Percentiles rank a stretch among this genome's conserved stretches.
Evolutionary conservation across 2,797 vertebrate species (phyloP).

Genomic region (Clamator glandarius): DNA sequence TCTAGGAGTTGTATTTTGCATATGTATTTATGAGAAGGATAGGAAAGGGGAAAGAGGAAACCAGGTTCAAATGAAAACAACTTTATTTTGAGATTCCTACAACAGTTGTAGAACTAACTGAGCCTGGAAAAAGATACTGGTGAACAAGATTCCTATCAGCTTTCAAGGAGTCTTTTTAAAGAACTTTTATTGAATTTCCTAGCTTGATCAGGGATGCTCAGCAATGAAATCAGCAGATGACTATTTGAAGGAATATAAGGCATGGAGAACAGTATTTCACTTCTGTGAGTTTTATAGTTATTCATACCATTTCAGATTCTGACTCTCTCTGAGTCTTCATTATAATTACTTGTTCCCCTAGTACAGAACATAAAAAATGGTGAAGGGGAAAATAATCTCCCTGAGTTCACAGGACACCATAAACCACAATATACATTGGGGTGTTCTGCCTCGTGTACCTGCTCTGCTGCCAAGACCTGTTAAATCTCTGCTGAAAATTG

Average conservation of each 20-base stretch:
- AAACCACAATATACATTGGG: neutral
- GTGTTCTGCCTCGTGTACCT: neutral
- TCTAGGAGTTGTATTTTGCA: neutral
- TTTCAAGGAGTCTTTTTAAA: neutral
- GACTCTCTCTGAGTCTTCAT: neutral
- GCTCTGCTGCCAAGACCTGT: neutral
- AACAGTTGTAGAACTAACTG: neutral
- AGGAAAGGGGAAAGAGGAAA: neutral
- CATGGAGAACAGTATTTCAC: neutral
- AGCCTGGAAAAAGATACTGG: neutral
- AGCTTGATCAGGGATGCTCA: neutral
- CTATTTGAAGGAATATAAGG: neutral
- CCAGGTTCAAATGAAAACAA: neutral
- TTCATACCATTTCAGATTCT: neutral
- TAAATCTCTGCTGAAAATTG: neutral
- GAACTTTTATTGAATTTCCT: neutral
- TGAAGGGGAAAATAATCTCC: neutral
- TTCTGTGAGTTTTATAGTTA: neutral
- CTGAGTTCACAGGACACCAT: neutral
- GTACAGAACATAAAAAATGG: neutral
- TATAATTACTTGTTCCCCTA: neutral
- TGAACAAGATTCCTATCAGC: neutral
- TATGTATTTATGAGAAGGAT: neutral
- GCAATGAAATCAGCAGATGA: neutral
- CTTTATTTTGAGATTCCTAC: neutral